phyloP scores from a whole-genome alignment of 2,113 vertebrate species.

The Microtus ochrogaster region DNA sequence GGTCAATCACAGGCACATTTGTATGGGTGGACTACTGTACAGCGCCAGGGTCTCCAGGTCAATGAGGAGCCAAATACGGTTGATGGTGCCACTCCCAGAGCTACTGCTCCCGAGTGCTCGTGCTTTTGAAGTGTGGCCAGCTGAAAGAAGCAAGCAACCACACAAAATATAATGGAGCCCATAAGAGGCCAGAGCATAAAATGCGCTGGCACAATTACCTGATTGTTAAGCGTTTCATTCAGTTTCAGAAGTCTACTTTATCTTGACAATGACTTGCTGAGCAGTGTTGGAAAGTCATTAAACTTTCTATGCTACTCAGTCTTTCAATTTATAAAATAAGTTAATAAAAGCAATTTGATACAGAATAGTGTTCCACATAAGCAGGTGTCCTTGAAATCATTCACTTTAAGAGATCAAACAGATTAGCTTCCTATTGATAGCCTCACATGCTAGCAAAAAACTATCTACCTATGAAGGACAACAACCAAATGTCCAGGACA shows the following conservation, averaged over 20 bases:
- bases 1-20: conserved; percentile 47
- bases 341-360: conserved; percentile 77
- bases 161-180: conserved; percentile 65
- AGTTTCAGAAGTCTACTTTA: conserved; percentile 50
- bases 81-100: background rate
- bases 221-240: conserved; percentile 61
- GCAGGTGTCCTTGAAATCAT: conserved; percentile 72
- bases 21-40: background rate
- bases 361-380: conserved; percentile 62
- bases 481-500: conserved; percentile 28
- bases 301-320: conserved; percentile 55
- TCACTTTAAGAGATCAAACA: conserved; percentile 78
- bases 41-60: conserved; percentile 47
- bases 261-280: conserved; percentile 75
- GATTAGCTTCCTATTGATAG: conserved; percentile 77
- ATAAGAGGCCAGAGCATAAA: conserved; percentile 40
- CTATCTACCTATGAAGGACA: conserved; percentile 51
- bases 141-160: conserved; percentile 63
- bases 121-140: conserved; percentile 58
- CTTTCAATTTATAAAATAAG: conserved; percentile 77
- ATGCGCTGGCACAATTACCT: conserved; percentile 53
- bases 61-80: conserved; percentile 22
- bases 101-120: conserved; percentile 60
- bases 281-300: conserved; percentile 61
- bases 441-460: conserved; percentile 47